A percentile compares a stretch with the other conserved stretches of the same genome.
Evolutionary conservation across 2,797 vertebrate genomes (phyloP).

Genomic region (Cynodonichthys magdalenae): DNA sequence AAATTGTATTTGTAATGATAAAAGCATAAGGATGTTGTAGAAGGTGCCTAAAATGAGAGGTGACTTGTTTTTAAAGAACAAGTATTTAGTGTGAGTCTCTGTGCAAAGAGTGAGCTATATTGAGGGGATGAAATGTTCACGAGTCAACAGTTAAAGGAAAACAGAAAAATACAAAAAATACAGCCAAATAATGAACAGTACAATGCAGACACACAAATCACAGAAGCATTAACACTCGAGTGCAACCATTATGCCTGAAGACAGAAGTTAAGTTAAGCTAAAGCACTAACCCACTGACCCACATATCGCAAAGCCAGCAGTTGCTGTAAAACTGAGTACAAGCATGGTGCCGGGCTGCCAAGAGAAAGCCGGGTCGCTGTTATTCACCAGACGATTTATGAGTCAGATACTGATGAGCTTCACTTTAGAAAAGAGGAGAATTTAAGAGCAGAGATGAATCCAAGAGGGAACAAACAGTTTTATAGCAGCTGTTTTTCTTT

Average conservation of each 20-base stretch:
- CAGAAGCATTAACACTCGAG: constrained; percentile 33
- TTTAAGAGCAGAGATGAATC: constrained; percentile 1
- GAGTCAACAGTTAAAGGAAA: constrained; percentile 27
- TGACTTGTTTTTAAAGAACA: neutral
- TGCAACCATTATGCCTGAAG: constrained; percentile 30
- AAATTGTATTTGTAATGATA: neutral
- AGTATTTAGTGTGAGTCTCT: constrained; percentile 1
- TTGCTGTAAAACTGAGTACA: constrained; percentile 19
- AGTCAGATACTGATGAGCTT: constrained; percentile 35
- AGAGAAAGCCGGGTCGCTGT: constrained; percentile 33
- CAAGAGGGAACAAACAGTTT: neutral
- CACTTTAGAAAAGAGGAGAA: constrained; percentile 29
- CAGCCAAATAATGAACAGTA: constrained; percentile 19
- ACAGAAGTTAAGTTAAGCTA: constrained; percentile 39
- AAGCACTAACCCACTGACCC: constrained; percentile 73
- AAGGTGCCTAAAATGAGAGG: neutral
- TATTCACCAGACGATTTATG: constrained; percentile 35
- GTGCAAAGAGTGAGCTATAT: neutral
- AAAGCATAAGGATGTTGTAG: neutral
- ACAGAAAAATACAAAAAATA: constrained; percentile 4
- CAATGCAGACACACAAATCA: constrained; percentile 39
- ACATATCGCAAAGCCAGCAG: constrained; percentile 55
- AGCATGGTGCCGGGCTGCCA: constrained; percentile 13
- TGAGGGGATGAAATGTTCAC: constrained; percentile 17
- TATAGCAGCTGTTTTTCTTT: constrained; percentile 8